Base-by-base conservation (phyloP, 2,797 vertebrate genomes). In the Erpetoichthys calabaricus region DNA sequence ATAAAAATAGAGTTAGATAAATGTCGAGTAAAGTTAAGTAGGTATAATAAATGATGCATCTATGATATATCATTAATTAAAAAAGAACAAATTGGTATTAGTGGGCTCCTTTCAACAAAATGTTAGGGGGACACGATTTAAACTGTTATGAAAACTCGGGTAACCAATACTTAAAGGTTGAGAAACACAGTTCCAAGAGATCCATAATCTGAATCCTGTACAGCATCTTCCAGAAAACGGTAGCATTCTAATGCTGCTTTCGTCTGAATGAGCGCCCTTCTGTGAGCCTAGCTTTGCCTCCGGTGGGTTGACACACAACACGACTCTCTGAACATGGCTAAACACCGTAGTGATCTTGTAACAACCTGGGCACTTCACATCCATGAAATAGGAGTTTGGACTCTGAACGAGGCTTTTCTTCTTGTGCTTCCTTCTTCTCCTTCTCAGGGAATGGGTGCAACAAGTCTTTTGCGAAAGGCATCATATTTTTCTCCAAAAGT, bases 341-440 rank as follows among this genome's bases (percentile, higher is more conserved):
- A 97, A 95, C 57, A 97, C 86, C 0, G 90, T 97, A 50, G 88
- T 94, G 67, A 97, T 94, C 78, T 91, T 94, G 80, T 93, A 92
- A 77, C 90, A 94, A 92, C 91, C 91, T 81, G 91, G 91, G 60
- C 91, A 94, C 65, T 94, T 92, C 2, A 94, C 90, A 57, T 95
- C 91, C 91, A 94, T 94, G 9, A 94, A 94, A 71, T 90, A 94
- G 44, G 90, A 92, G 74, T 92, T 91, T 0, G 91, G 89, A 65
- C 81, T 82, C 71, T 92, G 91, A 56, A 92, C 91, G 3, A 93
- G 83, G 0, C 90, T 82, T 57, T 93, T 94, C 81, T 94, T 92
- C 68, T 95, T 94, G 66, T 92, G 91, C 45, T 85, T 87, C 56
- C 80, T 88, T 2, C 75, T 75, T 87, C 69, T 93, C 88, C 1